Evolutionary conservation across 2,797 vertebrate genomes (phyloP), one percentile per base, ranked within the genome.

Genomic region (Fratercula arctica): DNA sequence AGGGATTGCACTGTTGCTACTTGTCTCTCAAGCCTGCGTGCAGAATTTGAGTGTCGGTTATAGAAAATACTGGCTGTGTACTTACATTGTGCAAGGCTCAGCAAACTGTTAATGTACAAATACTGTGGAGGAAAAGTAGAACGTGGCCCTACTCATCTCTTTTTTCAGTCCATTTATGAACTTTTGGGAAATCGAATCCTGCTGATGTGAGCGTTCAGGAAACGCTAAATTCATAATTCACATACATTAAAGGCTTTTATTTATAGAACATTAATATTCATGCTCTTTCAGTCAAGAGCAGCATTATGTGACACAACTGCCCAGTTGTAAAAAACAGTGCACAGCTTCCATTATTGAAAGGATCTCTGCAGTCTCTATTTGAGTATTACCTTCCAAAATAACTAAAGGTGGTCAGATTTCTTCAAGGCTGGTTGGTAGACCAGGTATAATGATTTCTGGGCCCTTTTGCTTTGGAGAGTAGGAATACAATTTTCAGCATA

Each of bases 191-290:
- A 81, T 93, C 3, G 6, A 92, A 92, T 92, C 16, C 24, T 92
- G 87, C 85, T 94, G 90, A 88, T 97, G 80, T 60, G 54, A 91
- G 63, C 66, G 46, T 78, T 92, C 51, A 70, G 63, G 67, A 83
- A 96, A 82, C 86, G 54, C 83, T 89, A 35, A 84, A 95, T 95
- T 93, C 31, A 17, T 90, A 63, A 81, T 86, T 92, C 41, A 24
- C 26, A 10, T 93, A 41, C 67, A 77, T 92, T 83, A 90, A 93
- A 93, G 53, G 73, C 85, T 90, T 85, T 92, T 85, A 80, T 93
- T 93, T 93, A 64, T 77, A 61, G 60, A 50, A 39, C 17, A 33
- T 89, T 66, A 85, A 86, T 93, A 92, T 92, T 84, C 64, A 61
- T 78, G 50, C 12, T 74, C n/a, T 60, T 91, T 89, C 61, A 85